These are phyloP conservation scores for Urocolius indicus DNA, from an alignment of 2,113 vertebrate species.

Conservation along the genomic window DNA sequence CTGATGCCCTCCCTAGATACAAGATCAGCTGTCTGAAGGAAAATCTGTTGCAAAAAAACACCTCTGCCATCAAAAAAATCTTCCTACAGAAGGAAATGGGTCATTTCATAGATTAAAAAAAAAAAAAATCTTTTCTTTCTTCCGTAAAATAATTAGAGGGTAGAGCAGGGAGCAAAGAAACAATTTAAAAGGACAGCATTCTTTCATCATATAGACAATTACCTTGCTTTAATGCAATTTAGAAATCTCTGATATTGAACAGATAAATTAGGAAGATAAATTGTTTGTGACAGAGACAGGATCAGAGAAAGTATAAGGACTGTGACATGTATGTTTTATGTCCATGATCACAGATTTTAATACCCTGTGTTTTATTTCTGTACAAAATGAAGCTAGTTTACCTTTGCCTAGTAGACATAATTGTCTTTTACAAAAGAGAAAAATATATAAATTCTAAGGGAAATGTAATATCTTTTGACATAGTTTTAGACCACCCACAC, in stretches of 20 bases:
- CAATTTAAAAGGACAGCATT: not conserved
- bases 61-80: not conserved
- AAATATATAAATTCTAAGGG: conserved; percentile 8
- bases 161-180: not conserved
- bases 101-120: not conserved
- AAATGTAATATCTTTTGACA: conserved; percentile 21
- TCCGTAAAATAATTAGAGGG: not conserved
- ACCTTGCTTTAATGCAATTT: conserved; percentile 15
- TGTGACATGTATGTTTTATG: not conserved
- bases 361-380: not conserved
- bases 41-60: not conserved
- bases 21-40: not conserved
- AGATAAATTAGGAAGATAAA: conserved; percentile 42
- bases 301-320: conserved; percentile 8
- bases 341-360: not conserved
- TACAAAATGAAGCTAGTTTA: not conserved
- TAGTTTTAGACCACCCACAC: conserved; percentile 36
- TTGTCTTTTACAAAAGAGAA: conserved; percentile 32
- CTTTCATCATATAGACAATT: not conserved
- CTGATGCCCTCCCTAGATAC: accelerated
- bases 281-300: not conserved
- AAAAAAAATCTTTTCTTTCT: not conserved
- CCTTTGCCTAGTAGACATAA: conserved; percentile 28
- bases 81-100: not conserved
- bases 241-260: conserved; percentile 33